phyloP scores from a whole-genome alignment of 2,113 vertebrate genomes.

The Clinocottus analis region DNA sequence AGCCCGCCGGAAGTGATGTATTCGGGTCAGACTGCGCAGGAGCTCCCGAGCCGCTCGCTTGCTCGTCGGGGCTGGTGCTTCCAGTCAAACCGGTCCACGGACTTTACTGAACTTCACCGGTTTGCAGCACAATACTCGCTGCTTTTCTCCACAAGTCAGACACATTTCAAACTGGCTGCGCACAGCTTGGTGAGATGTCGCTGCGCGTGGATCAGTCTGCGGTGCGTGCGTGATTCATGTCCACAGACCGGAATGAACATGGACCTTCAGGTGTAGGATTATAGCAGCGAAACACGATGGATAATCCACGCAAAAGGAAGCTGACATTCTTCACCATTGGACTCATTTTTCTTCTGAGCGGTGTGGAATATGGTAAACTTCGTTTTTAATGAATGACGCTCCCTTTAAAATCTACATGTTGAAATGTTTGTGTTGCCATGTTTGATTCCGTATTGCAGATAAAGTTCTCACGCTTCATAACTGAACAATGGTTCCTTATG shows the following conservation, averaged over 20 bases:
- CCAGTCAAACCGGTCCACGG: neutral
- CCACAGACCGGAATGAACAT: neutral
- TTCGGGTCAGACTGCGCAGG: neutral
- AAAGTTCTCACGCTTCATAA: neutral
- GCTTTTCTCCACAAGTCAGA: rapidly evolving
- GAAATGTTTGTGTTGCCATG: neutral
- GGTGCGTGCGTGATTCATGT: conserved; percentile 40
- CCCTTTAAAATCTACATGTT: neutral
- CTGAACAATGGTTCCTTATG: neutral
- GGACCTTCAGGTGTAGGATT: neutral
- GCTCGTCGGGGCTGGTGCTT: neutral
- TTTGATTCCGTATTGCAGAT: neutral
- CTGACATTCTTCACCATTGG: conserved; percentile 84
- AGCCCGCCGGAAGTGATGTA: conserved; percentile 53
- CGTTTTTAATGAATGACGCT: neutral
- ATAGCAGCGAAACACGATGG: conserved; percentile 66
- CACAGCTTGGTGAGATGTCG: neutral
- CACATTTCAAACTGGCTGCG: neutral
- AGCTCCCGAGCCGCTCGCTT: neutral
- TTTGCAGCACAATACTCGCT: neutral
- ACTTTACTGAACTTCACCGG: neutral
- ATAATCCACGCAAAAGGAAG: conserved; percentile 76
- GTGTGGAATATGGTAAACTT: conserved; percentile 86
- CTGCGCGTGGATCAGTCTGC: conserved; percentile 50
- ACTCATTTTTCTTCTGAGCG: conserved; percentile 85